phyloP scores from a whole-genome alignment of 2,888 invertebrate species.

The Sesia apiformis region DNA sequence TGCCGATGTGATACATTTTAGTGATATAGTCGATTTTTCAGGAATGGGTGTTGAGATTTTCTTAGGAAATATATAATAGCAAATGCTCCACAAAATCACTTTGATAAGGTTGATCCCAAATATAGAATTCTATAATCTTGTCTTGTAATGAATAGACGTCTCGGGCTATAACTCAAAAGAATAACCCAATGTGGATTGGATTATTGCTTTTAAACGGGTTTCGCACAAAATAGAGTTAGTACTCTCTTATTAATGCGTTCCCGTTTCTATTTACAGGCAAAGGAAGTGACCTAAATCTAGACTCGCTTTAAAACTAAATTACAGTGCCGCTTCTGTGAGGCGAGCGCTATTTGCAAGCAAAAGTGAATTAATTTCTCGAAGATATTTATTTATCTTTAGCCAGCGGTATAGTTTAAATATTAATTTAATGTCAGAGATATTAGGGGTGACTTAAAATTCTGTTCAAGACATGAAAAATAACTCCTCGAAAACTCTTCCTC shows the following conservation, averaged over 20 bases:
- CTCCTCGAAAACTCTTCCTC: no score
- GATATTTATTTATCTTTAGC: neutral
- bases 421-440: neutral
- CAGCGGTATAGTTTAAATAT: neutral
- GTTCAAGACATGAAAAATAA: no score
- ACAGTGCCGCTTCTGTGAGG: conserved; percentile 20
- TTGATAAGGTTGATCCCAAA: no score
- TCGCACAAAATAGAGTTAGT: neutral
- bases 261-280: conserved; percentile 31
- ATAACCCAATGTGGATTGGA: no score
- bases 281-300: conserved; percentile 35
- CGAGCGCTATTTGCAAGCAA: conserved; percentile 27
- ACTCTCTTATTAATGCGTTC: neutral
- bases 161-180: no score
- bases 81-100: no score
- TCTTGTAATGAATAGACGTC: no score
- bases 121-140: no score
- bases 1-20: neutral
- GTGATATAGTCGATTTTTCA: no score
- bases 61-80: no score
- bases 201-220: neutral
- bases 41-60: no score
- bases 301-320: conserved; percentile 35
- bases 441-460: no score
- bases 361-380: neutral